phyloP scores from a whole-genome alignment of 2,113 vertebrate genomes.

The Tragelaphus strepsiceros region DNA sequence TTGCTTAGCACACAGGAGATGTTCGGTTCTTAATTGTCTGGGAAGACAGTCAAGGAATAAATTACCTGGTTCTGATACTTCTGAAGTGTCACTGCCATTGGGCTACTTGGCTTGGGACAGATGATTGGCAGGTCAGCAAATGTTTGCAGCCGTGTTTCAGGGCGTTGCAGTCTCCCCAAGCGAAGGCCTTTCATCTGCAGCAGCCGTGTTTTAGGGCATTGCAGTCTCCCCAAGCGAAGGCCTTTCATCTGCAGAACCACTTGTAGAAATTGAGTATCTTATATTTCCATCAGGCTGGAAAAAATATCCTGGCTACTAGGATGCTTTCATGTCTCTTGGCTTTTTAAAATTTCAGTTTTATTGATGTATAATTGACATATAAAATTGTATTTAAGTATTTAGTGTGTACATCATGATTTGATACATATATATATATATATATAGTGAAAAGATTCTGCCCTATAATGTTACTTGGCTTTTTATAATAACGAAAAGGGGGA shows the following conservation, averaged over 20 bases:
- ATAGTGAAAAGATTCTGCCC: too few relatives aligned
- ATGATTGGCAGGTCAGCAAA: neutral
- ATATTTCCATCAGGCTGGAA: neutral
- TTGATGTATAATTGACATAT: neutral
- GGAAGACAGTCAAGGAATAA: conserved; percentile 15
- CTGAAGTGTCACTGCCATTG: neutral
- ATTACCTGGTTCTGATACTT: neutral
- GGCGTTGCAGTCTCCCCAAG: neutral
- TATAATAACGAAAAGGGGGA: neutral
- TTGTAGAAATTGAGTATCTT: neutral
- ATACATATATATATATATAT: neutral
- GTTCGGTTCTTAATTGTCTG: neutral
- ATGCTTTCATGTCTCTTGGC: neutral
- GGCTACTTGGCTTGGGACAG: neutral
- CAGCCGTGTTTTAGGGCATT: neutral
- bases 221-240: neutral
- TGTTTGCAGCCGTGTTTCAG: neutral
- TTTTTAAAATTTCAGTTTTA: neutral
- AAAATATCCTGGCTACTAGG: neutral
- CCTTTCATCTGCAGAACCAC: neutral
- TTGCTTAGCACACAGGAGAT: neutral
- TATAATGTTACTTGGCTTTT: neutral
- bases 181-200: neutral
- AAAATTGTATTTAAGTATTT: neutral
- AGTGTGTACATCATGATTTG: neutral